These are phyloP conservation scores for Drosophila emarginata DNA, from an alignment of 2,888 invertebrate genomes.

Conservation along the genomic window DNA sequence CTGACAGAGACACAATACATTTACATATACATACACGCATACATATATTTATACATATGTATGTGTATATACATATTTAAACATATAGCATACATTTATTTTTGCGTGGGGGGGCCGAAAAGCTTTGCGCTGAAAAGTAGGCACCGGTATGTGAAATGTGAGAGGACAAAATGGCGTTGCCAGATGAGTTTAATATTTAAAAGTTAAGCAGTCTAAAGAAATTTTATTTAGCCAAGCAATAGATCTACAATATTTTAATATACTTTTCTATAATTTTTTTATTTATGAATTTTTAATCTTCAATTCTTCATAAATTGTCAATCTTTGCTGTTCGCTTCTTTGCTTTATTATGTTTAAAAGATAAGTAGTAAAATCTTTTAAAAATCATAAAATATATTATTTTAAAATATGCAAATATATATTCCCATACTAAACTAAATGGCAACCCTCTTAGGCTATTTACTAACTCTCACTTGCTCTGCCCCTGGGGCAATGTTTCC, in stretches of 20 bases:
- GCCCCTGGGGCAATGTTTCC: slow-evolving; percentile 56
- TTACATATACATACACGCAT: slow-evolving; percentile 20
- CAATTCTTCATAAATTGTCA: too few relatives aligned
- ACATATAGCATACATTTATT: neutral
- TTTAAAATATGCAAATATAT: too few relatives aligned
- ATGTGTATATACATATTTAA: too few relatives aligned
- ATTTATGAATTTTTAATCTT: too few relatives aligned
- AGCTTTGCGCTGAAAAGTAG: slow-evolving; percentile 54
- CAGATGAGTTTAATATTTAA: slow-evolving; percentile 20
- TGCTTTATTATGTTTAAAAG: too few relatives aligned
- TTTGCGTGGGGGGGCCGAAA: slow-evolving; percentile 48
- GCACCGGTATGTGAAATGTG: slow-evolving; percentile 49
- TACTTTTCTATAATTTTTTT: too few relatives aligned
- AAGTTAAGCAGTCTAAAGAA: too few relatives aligned
- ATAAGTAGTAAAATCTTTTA: too few relatives aligned
- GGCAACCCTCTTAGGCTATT: slow-evolving; percentile 34
- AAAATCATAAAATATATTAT: too few relatives aligned
- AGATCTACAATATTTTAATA: too few relatives aligned
- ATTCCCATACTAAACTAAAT: slow-evolving; percentile 21
- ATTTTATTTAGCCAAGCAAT: too few relatives aligned
- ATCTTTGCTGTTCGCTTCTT: too few relatives aligned
- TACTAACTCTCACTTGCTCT: slow-evolving; percentile 23
- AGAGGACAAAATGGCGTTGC: slow-evolving; percentile 39
- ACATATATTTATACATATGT: neutral
- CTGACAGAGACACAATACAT: slow-evolving; percentile 20